A percentile compares a stretch with the other conserved stretches of the same genome.
phyloP scores from a whole-genome alignment of 2,113 vertebrate species.

The Rhinichthys klamathensis region DNA sequence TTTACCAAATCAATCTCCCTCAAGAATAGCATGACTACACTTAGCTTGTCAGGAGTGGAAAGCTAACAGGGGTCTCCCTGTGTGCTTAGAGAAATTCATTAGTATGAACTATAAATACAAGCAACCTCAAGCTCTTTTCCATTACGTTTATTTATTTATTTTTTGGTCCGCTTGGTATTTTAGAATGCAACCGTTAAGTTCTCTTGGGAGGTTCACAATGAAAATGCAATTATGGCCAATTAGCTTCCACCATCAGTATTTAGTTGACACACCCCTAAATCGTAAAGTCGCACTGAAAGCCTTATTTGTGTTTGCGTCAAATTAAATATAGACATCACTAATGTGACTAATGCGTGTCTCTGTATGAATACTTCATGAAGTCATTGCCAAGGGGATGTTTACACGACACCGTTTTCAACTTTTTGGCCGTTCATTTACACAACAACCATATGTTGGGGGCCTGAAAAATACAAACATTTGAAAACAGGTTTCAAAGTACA shows the following conservation, averaged over 20 bases:
- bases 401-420: too few species aligned
- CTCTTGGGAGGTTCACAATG: neutral
- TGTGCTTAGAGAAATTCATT: neutral
- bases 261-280: neutral
- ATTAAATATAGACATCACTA: neutral
- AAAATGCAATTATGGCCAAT: neutral
- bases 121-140: neutral
- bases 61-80: neutral
- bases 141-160: neutral
- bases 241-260: neutral
- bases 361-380: neutral
- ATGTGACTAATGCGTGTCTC: neutral
- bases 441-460: too few species aligned
- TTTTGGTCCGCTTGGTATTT: neutral
- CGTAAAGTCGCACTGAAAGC: neutral
- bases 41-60: neutral
- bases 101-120: neutral
- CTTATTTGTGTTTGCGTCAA: neutral
- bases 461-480: too few species aligned
- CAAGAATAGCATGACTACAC: slow-evolving; percentile 22
- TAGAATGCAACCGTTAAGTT: neutral
- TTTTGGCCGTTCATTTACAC: too few species aligned
- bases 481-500: too few species aligned
- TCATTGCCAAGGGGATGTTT: neutral
- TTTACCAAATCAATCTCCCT: neutral